Base-by-base conservation (phyloP, 2,797 vertebrate genomes). In the Micropoecilia bifurca region DNA sequence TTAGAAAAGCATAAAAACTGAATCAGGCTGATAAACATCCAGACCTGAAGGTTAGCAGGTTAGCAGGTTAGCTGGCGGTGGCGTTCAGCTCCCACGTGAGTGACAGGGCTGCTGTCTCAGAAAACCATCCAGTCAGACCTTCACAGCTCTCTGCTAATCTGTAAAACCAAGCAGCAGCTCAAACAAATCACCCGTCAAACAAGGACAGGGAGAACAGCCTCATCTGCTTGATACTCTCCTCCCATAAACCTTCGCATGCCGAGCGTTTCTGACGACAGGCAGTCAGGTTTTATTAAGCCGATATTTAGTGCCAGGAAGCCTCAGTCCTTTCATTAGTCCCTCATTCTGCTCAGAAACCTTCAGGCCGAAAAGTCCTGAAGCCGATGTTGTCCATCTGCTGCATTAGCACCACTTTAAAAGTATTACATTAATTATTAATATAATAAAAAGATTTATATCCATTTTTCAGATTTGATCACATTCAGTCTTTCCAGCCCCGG, bases 111-210 rank as follows among this genome's bases (percentile, higher is more conserved):
- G 77, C 55, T 78, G 76, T 68, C 78, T 61, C 14, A 30, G 79
- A 81, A 88, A 83, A 84, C 81, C 75, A 71, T 22, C 76, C 80
- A 73, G 77, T 71, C 22, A 4, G 76, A 75, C 79, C 83, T 83
- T 76, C 61, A 0, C 43, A 3, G 36, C 76, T 85, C 47, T 75
- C 73, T 45, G 66, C 84, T 77, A 16, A 18, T 30, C 55, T 71
- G 68, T 28, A 12, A 68, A 74, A 73, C 18, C n/a, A 16, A 22
- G 22, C 80, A 30, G 83, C 90, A 82, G 88, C 90, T 82, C 71
- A 16, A 46, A 78, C 55, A 9, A 66, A 77, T 77, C 63, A 5
- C 63, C 71, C 41, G 41, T 79, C 68, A 69, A 43, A 76, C 22
- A 63, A 80, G 78, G 47, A 77, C 41, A 8, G 20, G 73, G 36